These are phyloP conservation scores for Eudasyphora cyanicolor DNA, from an alignment of 2,888 invertebrate species.

Conservation along the genomic window DNA sequence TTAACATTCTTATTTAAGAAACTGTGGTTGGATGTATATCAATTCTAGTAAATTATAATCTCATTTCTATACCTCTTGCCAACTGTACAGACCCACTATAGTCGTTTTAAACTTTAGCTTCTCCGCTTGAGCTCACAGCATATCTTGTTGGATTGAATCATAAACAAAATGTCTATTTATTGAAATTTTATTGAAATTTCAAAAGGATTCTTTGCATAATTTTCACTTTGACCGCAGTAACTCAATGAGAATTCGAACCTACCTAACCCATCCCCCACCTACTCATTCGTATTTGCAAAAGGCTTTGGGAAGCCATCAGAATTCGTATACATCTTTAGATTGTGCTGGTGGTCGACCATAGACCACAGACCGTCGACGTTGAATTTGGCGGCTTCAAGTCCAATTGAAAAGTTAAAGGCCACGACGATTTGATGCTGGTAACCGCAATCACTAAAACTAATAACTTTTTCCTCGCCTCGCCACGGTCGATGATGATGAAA, in stretches of 20 bases:
- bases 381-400: conserved; percentile 46
- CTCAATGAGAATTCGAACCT: background rate
- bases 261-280: background rate
- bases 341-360: background rate
- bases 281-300: background rate
- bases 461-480: conserved; percentile 67
- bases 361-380: background rate
- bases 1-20: too few relatives aligned
- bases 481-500: conserved; percentile 3
- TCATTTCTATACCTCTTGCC: too few relatives aligned
- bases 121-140: too few relatives aligned
- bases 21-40: too few relatives aligned
- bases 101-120: too few relatives aligned
- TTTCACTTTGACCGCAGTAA: conserved; percentile 27
- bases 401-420: conserved; percentile 51
- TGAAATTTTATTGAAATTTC: conserved; percentile 30
- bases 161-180: conserved; percentile 26
- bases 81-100: too few relatives aligned
- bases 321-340: background rate
- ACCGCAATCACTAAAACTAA: conserved; percentile 72
- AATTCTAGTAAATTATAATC: too few relatives aligned
- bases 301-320: background rate
- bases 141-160: background rate
- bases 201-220: conserved; percentile 33
- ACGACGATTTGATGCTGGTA: conserved; percentile 26